Evolutionary conservation across 2,797 vertebrate genomes (phyloP).

Genomic region (Amphiprion clarkii): DNA sequence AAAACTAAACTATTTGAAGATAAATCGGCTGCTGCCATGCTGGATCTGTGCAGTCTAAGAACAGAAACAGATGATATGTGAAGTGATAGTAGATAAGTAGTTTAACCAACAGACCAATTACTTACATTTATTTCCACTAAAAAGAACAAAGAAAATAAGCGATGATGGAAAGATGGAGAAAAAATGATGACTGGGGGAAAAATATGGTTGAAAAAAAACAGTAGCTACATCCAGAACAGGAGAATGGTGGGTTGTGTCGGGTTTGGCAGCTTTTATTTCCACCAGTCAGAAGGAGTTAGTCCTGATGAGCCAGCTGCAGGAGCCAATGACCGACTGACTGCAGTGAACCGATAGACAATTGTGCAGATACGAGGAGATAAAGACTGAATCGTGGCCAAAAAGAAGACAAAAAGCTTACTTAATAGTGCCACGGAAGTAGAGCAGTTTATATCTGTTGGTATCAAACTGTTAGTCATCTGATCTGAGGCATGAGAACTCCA

Average conservation of each 20-base stretch:
- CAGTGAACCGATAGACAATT: slow-evolving; percentile 31
- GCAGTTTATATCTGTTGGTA: slow-evolving; percentile 11
- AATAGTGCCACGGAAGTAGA: not conserved
- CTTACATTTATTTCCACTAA: not conserved
- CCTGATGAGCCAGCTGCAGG: slow-evolving; percentile 53
- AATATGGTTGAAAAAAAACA: not conserved
- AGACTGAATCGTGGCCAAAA: slow-evolving; percentile 9
- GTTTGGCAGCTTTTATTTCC: slow-evolving; percentile 58
- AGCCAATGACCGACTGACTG: slow-evolving; percentile 54
- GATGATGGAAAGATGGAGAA: slow-evolving; percentile 4
- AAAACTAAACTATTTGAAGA: not conserved
- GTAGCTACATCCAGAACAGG: slow-evolving; percentile 14
- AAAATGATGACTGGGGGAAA: not conserved
- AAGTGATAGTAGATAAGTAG: not conserved
- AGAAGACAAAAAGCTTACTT: slow-evolving; percentile 5
- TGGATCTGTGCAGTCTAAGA: not conserved
- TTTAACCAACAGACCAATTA: not conserved
- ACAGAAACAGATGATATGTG: not conserved
- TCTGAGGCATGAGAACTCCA: not conserved
- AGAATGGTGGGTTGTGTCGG: slow-evolving; percentile 10
- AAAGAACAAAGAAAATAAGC: slow-evolving; percentile 1
- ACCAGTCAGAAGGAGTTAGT: slow-evolving; percentile 43
- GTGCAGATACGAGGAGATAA: slow-evolving; percentile 29
- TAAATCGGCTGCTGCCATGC: not conserved
- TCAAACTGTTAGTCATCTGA: slow-evolving; percentile 12